Evolutionary conservation across 1,140 invertebrate species (phyloP).

Genomic region (Andricus grossulariae): DNA sequence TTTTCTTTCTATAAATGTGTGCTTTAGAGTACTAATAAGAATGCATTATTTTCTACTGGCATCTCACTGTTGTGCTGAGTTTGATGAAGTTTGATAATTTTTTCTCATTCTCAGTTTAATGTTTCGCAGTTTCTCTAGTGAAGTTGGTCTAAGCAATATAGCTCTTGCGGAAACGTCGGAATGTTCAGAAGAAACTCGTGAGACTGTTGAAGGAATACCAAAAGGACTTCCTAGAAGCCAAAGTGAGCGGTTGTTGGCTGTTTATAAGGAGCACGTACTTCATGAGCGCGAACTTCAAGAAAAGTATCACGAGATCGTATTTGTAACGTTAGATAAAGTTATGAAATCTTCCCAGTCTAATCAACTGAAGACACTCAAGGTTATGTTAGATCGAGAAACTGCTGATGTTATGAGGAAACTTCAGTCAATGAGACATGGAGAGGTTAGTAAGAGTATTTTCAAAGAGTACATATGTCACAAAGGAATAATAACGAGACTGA

Average conservation of each 20-base stretch:
- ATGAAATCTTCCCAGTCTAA: slow-evolving; percentile 86
- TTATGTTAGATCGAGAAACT: slow-evolving; percentile 83
- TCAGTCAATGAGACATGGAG: slow-evolving; percentile 87
- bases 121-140: slow-evolving; percentile 67
- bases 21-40: neutral
- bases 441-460: slow-evolving; percentile 76
- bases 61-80: neutral
- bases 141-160: slow-evolving; percentile 59
- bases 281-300: slow-evolving; percentile 88
- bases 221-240: slow-evolving; percentile 79
- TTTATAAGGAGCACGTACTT: slow-evolving; percentile 83
- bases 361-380: slow-evolving; percentile 84
- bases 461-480: no score
- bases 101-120: slow-evolving; percentile 10
- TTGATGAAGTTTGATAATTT: slow-evolving; percentile 8
- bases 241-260: slow-evolving; percentile 80
- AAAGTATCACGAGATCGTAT: slow-evolving; percentile 89
- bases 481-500: no score
- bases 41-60: slow-evolving; percentile 4
- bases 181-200: slow-evolving; percentile 70
- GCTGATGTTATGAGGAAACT: slow-evolving; percentile 90
- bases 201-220: slow-evolving; percentile 71
- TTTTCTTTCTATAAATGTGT: neutral
- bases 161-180: slow-evolving; percentile 64
- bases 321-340: slow-evolving; percentile 85